Evolutionary conservation across 2,888 invertebrate species (phyloP).

Genomic region (Sesamia inferens): DNA sequence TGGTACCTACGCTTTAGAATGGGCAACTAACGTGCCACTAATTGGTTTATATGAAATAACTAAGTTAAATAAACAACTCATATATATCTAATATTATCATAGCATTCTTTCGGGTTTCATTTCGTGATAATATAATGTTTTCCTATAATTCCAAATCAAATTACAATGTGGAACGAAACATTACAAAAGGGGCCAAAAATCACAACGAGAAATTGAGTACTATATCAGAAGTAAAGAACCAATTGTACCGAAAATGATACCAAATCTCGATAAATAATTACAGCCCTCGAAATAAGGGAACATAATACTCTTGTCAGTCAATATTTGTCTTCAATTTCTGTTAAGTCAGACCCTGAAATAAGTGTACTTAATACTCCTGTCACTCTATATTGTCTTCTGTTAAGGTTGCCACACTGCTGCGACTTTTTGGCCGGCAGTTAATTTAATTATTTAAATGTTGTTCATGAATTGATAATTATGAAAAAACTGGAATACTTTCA

Average conservation of each 20-base stretch:
- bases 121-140: not conserved
- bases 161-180: not conserved
- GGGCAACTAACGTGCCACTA: no score
- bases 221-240: conserved; percentile 21
- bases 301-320: conserved; percentile 36
- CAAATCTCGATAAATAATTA: conserved; percentile 48
- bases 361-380: conserved; percentile 35
- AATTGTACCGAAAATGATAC: conserved; percentile 32
- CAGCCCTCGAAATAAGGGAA: conserved; percentile 27
- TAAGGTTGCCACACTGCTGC: conserved; percentile 3
- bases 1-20: no score
- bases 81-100: not conserved
- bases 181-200: not conserved
- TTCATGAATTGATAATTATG: not conserved
- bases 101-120: not conserved
- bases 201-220: conserved; percentile 3
- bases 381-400: conserved; percentile 40
- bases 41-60: no score
- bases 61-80: not conserved
- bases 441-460: not conserved
- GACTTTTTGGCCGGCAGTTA: conserved; percentile 2
- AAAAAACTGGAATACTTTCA: not conserved
- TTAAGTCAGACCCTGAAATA: conserved; percentile 19
- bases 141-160: conserved; percentile 9
- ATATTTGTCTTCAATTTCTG: conserved; percentile 52